These are phyloP conservation scores for Microctenopoma lineatum DNA, from an alignment of 2,797 vertebrate genomes.

Conservation along the genomic window DNA sequence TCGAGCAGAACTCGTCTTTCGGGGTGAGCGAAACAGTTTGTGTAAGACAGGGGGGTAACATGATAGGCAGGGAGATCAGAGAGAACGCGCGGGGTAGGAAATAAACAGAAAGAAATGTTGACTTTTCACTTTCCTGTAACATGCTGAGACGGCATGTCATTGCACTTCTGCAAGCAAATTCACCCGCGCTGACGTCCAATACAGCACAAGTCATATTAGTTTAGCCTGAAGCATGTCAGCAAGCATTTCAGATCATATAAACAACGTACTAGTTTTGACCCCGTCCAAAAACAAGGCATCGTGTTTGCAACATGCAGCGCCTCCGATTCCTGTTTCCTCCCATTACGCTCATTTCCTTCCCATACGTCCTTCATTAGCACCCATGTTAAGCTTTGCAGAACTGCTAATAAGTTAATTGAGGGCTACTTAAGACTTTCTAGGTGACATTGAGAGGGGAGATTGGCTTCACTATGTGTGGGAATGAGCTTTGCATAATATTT, in stretches of 20 bases:
- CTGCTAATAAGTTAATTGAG: slow-evolving; percentile 77
- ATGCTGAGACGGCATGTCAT: not conserved
- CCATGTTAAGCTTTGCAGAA: slow-evolving; percentile 69
- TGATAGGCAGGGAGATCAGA: not conserved
- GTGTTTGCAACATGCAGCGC: not conserved
- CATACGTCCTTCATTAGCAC: slow-evolving; percentile 67
- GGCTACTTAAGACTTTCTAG: slow-evolving; percentile 76
- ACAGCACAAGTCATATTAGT: not conserved
- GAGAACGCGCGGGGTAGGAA: not conserved
- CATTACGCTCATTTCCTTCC: slow-evolving; percentile 58
- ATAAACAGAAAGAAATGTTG: slow-evolving; percentile 1
- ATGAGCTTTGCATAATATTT: slow-evolving; percentile 74
- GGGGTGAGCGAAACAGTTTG: not conserved
- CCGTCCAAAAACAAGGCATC: not conserved
- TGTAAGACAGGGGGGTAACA: not conserved
- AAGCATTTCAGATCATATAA: slow-evolving; percentile 28
- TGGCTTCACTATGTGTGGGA: slow-evolving; percentile 64
- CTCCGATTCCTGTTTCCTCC: slow-evolving; percentile 56
- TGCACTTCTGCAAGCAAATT: not conserved
- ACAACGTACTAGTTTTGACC: slow-evolving; percentile 28
- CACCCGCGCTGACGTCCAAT: slow-evolving; percentile 12
- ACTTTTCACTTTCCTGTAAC: slow-evolving; percentile 4
- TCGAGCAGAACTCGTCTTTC: not conserved
- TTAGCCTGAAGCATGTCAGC: slow-evolving; percentile 15
- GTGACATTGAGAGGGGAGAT: slow-evolving; percentile 76